Evolutionary conservation across 1,140 invertebrate genomes (phyloP).

Genomic region (Diabrotica undecimpunctata): DNA sequence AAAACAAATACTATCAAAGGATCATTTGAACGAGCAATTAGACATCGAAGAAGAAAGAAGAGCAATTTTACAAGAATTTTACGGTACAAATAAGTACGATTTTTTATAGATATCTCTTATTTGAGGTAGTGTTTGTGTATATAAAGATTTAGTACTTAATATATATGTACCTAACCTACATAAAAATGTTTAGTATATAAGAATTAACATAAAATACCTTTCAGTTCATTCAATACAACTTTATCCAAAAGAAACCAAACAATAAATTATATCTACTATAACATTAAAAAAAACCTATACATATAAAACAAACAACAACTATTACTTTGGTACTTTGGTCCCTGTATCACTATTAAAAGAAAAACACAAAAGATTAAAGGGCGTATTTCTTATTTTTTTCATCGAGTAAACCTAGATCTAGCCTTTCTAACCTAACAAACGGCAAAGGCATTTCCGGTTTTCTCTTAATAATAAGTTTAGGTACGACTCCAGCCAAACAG

Average conservation of each 20-base stretch:
- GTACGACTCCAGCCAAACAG: slow-evolving; percentile 31
- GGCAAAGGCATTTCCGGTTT: slow-evolving; percentile 32
- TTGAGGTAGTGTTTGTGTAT: no score
- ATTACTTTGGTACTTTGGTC: slow-evolving; percentile 32
- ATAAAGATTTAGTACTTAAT: no score
- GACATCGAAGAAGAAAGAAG: no score
- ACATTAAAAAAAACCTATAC: slow-evolving; percentile 4
- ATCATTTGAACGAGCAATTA: no score
- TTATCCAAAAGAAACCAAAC: slow-evolving; percentile 9
- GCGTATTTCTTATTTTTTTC: slow-evolving; percentile 29
- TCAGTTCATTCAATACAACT: neutral
- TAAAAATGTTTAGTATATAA: no score
- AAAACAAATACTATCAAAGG: no score
- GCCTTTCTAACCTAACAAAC: slow-evolving; percentile 34
- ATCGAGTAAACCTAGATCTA: slow-evolving; percentile 30
- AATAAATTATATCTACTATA: slow-evolving; percentile 18
- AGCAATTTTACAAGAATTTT: no score
- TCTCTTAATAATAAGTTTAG: slow-evolving; percentile 40
- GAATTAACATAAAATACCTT: no score
- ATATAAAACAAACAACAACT: slow-evolving; percentile 21
- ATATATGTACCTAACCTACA: no score
- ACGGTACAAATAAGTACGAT: no score
- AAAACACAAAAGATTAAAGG: slow-evolving; percentile 22
- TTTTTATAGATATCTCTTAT: no score
- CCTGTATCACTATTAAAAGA: slow-evolving; percentile 30